Evolutionary conservation across 2,888 invertebrate genomes (phyloP), one percentile per base, ranked within the genome.

Genomic region (Ectemnius lituratus): DNA sequence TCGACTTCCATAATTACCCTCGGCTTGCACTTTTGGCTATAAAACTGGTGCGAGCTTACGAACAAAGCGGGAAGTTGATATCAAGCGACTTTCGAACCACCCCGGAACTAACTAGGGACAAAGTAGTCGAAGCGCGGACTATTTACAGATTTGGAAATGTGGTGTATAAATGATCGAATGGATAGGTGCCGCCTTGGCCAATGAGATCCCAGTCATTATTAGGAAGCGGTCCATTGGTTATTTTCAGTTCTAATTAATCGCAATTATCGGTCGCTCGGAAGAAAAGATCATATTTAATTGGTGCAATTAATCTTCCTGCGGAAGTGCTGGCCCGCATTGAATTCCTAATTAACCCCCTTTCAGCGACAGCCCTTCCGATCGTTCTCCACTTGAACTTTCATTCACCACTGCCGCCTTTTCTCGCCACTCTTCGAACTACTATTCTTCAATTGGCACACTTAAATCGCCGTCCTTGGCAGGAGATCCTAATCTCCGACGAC

Each of bases 401-500:
- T 78, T 67, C 70, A 64, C 62, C 23, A 20, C 58, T 47, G 61
- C 6, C 56, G 62, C n/a, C 2, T 14, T 14, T 23, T 20, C 13
- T 37, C 46, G n/a, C 57, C 18, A 52, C 20, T 62, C 52, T 57
- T 62, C 20, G 16, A 65, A 46, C 6, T 49, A 60, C 62, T 11
- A 37, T 28, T 16, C 52, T 37, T n/a, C 37, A 47, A 20, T 20
- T 61, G 56, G 27, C 61, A 70, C 52, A 37, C 52, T 60, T 49
- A 23, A 69, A 70, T 78, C 70, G 59, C 56, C 62, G 72, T 74
- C 76, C 81, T 82, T 76, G 71, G 27, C 49, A 59, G 14, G 20
- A 78, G 79, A 82, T 80, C 81, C 71, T 83, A 83, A 82, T 83
- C 82, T 70, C 37, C 37, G 5, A 14, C 60, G 64, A 67, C 83